phyloP scores from a whole-genome alignment of 2,113 vertebrate genomes.

The Callocephalon fimbriatum region DNA sequence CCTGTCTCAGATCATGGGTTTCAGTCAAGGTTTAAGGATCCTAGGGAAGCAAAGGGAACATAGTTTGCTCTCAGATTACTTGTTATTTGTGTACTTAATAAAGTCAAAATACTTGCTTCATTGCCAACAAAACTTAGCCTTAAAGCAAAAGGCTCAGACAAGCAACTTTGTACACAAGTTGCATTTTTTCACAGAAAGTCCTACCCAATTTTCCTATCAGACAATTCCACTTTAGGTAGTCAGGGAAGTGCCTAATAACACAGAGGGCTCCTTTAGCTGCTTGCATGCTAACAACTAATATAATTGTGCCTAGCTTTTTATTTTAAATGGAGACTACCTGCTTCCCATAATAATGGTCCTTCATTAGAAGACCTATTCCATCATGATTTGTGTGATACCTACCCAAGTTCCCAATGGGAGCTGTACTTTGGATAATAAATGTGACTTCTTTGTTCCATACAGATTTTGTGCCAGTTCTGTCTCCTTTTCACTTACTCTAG shows the following conservation, averaged over 20 bases:
- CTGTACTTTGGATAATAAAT: slow-evolving; percentile 43
- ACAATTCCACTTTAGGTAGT: slow-evolving; percentile 5
- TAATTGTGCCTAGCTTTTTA: slow-evolving; percentile 27
- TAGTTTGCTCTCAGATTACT: background rate
- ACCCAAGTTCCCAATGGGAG: slow-evolving; percentile 6
- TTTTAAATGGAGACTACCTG: slow-evolving; percentile 40
- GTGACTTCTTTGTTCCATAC: slow-evolving; percentile 31
- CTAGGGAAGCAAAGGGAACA: background rate
- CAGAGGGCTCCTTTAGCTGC: background rate
- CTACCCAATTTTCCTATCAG: background rate
- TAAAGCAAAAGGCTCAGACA: background rate
- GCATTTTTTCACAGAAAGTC: background rate
- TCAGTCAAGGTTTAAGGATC: background rate
- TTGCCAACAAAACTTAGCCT: background rate
- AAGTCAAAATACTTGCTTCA: background rate
- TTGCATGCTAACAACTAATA: background rate
- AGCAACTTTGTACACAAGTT: background rate
- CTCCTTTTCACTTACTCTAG: slow-evolving; percentile 47
- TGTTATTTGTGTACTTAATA: background rate
- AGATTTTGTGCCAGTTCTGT: slow-evolving; percentile 17
- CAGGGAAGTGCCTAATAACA: background rate
- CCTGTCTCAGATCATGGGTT: background rate
- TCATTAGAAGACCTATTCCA: slow-evolving; percentile 28
- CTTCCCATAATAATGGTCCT: slow-evolving; percentile 35
- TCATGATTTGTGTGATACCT: background rate